Percentiles rank a stretch among this genome's conserved stretches.
Conservation (phyloP, 1,140 invertebrate genomes). For the Microplitis demolitor region DNA sequence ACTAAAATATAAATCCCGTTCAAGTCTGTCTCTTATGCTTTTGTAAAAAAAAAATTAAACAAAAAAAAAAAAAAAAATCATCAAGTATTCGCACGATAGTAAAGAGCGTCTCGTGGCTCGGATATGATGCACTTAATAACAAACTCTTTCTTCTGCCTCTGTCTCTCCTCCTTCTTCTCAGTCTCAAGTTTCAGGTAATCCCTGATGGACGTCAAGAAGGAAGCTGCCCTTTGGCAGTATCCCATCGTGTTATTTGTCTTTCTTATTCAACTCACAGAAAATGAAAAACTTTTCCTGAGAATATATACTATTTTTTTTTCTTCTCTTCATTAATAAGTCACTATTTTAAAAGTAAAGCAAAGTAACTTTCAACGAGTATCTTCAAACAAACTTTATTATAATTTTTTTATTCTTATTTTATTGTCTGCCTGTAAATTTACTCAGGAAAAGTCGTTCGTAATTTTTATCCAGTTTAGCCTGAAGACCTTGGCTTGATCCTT, state of each 20-base stretch:
- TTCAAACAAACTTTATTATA: not conserved
- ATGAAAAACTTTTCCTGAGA: conserved; percentile 11
- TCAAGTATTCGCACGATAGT: conserved; percentile 28
- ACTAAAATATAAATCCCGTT: too few relatives aligned
- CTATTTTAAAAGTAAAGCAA: not conserved
- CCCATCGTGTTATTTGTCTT: conserved; percentile 12
- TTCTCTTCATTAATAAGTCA: not conserved
- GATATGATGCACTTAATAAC: conserved; percentile 64
- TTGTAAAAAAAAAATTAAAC: conserved; percentile 20
- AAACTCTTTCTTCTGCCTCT: not conserved
- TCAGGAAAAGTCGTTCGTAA: conserved; percentile 53
- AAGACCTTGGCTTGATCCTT: not conserved
- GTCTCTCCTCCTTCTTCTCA: conserved; percentile 30
- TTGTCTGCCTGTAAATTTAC: not conserved
- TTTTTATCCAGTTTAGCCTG: conserved; percentile 30
- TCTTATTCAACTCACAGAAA: not conserved
- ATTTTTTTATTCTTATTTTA: not conserved
- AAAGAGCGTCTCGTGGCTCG: conserved; percentile 62
- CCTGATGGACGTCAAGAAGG: not conserved
- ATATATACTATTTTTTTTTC: not conserved
- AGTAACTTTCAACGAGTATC: not conserved
- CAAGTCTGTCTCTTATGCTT: too few relatives aligned
- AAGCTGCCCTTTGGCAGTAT: not conserved
- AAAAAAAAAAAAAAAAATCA: conserved; percentile 24
- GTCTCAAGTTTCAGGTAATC: conserved; percentile 47